Percentiles rank a stretch among this genome's conserved stretches.
These are phyloP conservation scores for Abrostola tripartita DNA, from an alignment of 2,888 invertebrate species.

Conservation along the genomic window DNA sequence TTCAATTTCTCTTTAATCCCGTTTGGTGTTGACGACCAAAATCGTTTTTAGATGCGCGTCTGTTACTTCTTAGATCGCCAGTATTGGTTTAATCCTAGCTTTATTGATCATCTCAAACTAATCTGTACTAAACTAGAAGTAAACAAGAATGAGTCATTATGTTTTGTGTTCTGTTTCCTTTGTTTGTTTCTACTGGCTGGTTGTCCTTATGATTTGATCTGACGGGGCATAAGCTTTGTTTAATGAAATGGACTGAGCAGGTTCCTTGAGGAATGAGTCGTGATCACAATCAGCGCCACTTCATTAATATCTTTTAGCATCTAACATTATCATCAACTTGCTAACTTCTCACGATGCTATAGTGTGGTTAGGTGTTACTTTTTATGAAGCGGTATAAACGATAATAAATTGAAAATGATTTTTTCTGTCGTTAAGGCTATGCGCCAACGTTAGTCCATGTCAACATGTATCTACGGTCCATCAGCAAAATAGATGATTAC, in stretches of 20 bases:
- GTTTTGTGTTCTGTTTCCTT: conserved; percentile 57
- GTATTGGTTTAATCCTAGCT: conserved; percentile 55
- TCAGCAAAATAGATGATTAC: conserved; percentile 99
- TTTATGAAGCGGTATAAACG: conserved; percentile 63
- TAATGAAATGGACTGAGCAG: conserved; percentile 66
- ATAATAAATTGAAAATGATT: conserved; percentile 65
- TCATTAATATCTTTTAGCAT: conserved; percentile 73
- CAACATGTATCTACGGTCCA: conserved; percentile 98
- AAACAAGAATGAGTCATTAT: conserved; percentile 43
- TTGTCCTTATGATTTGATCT: conserved; percentile 72
- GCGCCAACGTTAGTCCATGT: conserved; percentile 96
- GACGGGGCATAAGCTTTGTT: conserved; percentile 69
- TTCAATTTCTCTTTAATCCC: conserved; percentile 67
- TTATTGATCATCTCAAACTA: conserved; percentile 52
- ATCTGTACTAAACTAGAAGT: conserved; percentile 37
- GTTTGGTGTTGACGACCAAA: conserved; percentile 87
- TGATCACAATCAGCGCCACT: conserved; percentile 58
- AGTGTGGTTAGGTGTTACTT: conserved; percentile 46
- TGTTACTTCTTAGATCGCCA: conserved; percentile 52
- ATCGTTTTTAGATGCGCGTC: conserved; percentile 83
- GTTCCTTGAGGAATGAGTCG: background rate
- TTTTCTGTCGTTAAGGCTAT: conserved; percentile 90
- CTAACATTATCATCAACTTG: conserved; percentile 74
- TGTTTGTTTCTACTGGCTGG: conserved; percentile 74
- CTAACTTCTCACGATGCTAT: conserved; percentile 44